Conservation (phyloP, 2,888 invertebrate genomes). For the Luperina testacea region DNA sequence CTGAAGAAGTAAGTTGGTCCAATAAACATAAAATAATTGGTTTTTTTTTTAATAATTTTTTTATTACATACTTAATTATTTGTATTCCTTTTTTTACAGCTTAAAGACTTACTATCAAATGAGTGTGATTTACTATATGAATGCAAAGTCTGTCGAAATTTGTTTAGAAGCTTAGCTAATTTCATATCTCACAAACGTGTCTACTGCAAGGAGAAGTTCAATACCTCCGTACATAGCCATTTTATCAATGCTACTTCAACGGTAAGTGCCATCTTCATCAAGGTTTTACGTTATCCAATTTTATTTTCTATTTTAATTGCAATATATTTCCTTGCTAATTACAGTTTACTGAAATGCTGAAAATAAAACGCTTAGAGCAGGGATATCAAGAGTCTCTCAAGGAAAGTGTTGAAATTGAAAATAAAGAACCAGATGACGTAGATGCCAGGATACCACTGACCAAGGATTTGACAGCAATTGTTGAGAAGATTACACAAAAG, state of each 20-base stretch:
- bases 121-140: constrained; percentile 97
- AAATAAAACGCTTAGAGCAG: constrained; percentile 87
- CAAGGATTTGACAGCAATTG: constrained; percentile 89
- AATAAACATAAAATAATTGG: background rate
- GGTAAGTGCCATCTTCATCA: constrained; percentile 77
- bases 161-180: constrained; percentile 96
- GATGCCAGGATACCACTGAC: constrained; percentile 83
- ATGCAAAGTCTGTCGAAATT: constrained; percentile 95
- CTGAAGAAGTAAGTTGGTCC: constrained; percentile 91
- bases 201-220: constrained; percentile 92
- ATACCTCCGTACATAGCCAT: constrained; percentile 83
- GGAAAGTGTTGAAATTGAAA: constrained; percentile 65
- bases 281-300: constrained; percentile 9
- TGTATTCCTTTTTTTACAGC: constrained; percentile 85
- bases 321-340: constrained; percentile 53
- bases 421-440: constrained; percentile 66
- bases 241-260: constrained; percentile 83
- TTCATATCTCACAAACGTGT: constrained; percentile 97
- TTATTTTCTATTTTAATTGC: constrained; percentile 5
- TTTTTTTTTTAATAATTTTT: background rate
- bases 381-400: constrained; percentile 83
- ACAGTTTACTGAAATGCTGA: constrained; percentile 84
- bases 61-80: background rate
- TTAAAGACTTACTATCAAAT: constrained; percentile 93
- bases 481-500: constrained; percentile 87